phyloP scores from a whole-genome alignment of 2,797 vertebrate genomes.

The Apogon hyalosoma region DNA sequence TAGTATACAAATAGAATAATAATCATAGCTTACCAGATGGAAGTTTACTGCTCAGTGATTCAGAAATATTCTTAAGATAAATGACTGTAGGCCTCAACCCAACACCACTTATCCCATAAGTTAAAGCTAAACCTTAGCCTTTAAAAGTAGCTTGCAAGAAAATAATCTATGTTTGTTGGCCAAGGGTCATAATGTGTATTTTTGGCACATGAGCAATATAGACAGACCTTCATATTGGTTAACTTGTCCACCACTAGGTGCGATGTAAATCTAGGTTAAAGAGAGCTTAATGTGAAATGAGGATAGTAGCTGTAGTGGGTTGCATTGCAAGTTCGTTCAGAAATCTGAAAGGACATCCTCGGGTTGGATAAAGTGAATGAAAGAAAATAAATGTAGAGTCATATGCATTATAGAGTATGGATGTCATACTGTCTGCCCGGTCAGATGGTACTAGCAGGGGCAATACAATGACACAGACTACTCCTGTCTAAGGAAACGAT shows the following conservation, averaged over 20 bases:
- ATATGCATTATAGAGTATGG: slow-evolving; percentile 18
- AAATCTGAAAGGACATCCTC: neutral
- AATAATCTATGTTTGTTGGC: neutral
- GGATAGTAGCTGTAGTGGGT: neutral
- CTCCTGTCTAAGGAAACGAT: neutral
- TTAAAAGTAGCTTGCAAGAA: too few relatives aligned
- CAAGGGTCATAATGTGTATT: neutral
- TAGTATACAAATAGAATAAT: neutral
- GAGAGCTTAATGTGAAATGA: neutral
- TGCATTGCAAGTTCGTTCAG: too few relatives aligned
- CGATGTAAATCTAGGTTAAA: slow-evolving; percentile 5
- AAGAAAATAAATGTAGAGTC: too few relatives aligned
- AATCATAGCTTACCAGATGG: neutral
- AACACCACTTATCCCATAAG: too few relatives aligned
- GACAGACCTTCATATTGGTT: neutral
- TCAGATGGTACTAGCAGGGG: slow-evolving; percentile 27
- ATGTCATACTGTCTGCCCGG: slow-evolving; percentile 1
- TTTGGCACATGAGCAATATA: neutral
- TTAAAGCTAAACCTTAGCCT: too few relatives aligned
- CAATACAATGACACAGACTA: slow-evolving; percentile 15
- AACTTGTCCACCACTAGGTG: too few relatives aligned
- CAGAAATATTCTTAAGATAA: too few relatives aligned
- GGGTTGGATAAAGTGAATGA: too few relatives aligned
- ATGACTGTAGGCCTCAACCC: too few relatives aligned
- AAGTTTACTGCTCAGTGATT: neutral